Evolutionary conservation across 2,888 invertebrate species (phyloP), one percentile per base, ranked within the genome.

Genomic region (Acanthopleura granulata): DNA sequence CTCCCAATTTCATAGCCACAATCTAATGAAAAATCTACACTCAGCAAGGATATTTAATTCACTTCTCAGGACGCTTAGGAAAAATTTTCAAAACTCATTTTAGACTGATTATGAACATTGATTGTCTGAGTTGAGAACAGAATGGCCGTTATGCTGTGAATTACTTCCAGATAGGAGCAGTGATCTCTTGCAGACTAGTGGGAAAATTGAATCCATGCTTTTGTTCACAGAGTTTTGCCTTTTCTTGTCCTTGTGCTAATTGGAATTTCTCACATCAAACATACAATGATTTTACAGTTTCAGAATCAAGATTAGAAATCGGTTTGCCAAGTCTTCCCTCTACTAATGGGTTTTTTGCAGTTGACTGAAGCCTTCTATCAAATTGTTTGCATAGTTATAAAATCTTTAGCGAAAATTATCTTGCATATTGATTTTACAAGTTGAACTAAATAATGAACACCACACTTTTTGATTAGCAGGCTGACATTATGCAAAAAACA

Each of bases 11-110:
- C 66, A 66, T 6, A 27, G 66, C 27, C 16, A 27, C 22, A 27
- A 66, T 22, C 66, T 66, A 66, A 66, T 66, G 66, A 66, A 66
- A 27, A 66, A 27, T 66, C 66, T 27, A 66, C 66, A 66, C 66
- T 66, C 25, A 27, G 29, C 66, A 16, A 22, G 66, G 25, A 66
- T 66, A 66, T 66, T 66, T 66, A 66, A 66, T 66, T 66, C 66
- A 27, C 66, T 3, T 66, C 66, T 66, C 57, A 16, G 22, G 29
- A 22, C 29, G 22, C 66, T 27, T n/a, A 27, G 66, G 66, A 25
- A 66, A 66, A 66, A 27, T 66, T 66, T 66, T 66, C 66, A 66
- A 66, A 66, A 66, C 66, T 27, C 66, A 66, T 66, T 66, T 27
- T 25, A 66, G 25, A 27, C 22, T 66, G 27, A 66, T 66, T 66